Percentiles rank a stretch among this genome's conserved stretches.
Conservation (phyloP, 2,113 vertebrate genomes). For the Pongo abelii region DNA sequence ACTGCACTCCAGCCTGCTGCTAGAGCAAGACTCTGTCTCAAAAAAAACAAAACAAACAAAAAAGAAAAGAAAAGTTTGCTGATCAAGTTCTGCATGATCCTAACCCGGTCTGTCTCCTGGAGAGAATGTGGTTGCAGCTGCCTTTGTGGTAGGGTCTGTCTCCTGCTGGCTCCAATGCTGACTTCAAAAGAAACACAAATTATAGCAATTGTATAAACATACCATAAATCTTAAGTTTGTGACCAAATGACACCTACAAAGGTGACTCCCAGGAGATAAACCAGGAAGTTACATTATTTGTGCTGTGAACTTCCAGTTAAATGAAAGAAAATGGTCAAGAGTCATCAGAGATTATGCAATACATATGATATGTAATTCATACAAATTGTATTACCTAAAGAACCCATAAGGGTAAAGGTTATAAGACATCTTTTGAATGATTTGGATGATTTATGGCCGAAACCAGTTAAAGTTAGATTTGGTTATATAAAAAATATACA, state of each 20-base stretch:
- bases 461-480: neutral
- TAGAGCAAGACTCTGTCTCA: too few relatives aligned
- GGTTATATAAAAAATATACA: neutral
- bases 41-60: too few relatives aligned
- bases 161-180: neutral
- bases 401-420: neutral
- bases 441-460: neutral
- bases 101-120: neutral
- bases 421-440: neutral
- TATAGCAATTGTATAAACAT: neutral
- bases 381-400: neutral
- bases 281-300: slow-evolving; percentile 25
- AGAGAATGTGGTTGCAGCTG: neutral
- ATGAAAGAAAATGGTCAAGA: neutral
- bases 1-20: too few relatives aligned
- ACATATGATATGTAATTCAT: neutral
- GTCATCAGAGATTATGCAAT: neutral
- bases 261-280: neutral
- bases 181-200: neutral
- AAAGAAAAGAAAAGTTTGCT: neutral
- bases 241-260: neutral
- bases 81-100: neutral
- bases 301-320: slow-evolving; percentile 20
- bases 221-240: slow-evolving; percentile 1
- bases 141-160: neutral